Conservation (phyloP, 2,797 vertebrate genomes). For the Rhodeus uyekii region DNA sequence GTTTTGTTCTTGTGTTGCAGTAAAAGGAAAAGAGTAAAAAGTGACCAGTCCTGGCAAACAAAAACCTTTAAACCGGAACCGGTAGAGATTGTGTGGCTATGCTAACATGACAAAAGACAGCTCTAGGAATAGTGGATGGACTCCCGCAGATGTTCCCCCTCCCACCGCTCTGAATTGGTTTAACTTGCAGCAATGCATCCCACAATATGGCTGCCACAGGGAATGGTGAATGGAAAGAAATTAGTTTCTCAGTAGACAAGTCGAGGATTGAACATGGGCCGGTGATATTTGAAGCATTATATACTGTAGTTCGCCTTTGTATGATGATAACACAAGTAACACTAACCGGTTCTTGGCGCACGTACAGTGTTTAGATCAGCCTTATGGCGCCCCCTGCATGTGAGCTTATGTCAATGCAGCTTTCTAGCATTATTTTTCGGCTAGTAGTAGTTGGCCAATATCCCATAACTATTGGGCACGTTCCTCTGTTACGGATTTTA, state of each 20-base stretch:
- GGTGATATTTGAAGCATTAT: background rate
- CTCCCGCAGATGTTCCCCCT: conserved; percentile 54
- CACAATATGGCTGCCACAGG: conserved; percentile 59
- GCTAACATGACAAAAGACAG: conserved; percentile 76
- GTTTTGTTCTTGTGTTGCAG: conserved; percentile 9
- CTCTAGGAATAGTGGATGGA: conserved; percentile 66
- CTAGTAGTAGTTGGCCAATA: no score
- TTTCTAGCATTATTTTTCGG: background rate
- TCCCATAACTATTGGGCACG: background rate
- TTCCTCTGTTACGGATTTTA: no score
- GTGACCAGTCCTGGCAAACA: conserved; percentile 57
- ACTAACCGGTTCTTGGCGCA: background rate
- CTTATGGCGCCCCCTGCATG: conserved; percentile 38
- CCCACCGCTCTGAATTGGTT: conserved; percentile 33
- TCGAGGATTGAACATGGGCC: background rate
- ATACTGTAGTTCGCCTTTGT: background rate
- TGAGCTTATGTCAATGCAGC: background rate
- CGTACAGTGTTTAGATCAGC: background rate
- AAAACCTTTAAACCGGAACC: conserved; percentile 59
- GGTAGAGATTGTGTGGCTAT: conserved; percentile 64
- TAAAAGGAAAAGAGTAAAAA: conserved; percentile 52
- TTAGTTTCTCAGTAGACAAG: background rate
- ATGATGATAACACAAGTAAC: background rate
- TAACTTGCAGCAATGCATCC: conserved; percentile 51
- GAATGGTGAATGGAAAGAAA: conserved; percentile 19